Evolutionary conservation across 2,113 vertebrate species (phyloP).

Genomic region (Osmerus eperlanus): DNA sequence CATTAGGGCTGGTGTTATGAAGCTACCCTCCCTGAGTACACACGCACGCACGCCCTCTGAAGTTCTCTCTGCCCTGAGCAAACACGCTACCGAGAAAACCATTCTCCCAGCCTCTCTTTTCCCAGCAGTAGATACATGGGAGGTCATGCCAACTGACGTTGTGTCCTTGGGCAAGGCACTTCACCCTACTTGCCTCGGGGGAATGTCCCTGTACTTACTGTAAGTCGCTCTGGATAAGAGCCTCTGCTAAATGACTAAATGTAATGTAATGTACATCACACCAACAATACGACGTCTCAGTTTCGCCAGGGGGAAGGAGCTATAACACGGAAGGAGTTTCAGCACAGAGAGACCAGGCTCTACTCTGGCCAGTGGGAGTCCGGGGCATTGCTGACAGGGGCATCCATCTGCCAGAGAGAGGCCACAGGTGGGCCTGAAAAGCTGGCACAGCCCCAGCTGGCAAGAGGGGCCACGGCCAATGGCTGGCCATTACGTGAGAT

Average conservation of each 20-base stretch:
- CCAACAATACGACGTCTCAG: too few relatives aligned
- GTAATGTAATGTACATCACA: too few relatives aligned
- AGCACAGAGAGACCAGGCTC: neutral
- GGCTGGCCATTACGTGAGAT: neutral
- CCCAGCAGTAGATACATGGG: too few relatives aligned
- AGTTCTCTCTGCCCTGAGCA: conserved; percentile 49
- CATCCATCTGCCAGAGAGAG: conserved; percentile 37
- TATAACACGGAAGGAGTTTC: neutral
- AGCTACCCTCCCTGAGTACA: conserved; percentile 57
- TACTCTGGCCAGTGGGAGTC: conserved; percentile 35
- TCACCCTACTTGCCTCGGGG: too few relatives aligned
- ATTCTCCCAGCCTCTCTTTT: neutral
- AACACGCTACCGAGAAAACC: conserved; percentile 43
- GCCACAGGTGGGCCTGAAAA: too few relatives aligned
- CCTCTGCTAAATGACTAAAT: too few relatives aligned
- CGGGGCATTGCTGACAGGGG: conserved; percentile 21
- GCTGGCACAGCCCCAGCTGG: conserved; percentile 24
- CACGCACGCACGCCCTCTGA: conserved; percentile 36
- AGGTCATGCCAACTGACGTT: too few relatives aligned
- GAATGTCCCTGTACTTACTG: too few relatives aligned
- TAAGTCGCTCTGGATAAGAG: too few relatives aligned
- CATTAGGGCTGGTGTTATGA: conserved; percentile 42
- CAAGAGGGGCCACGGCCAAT: neutral
- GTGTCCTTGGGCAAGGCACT: too few relatives aligned
- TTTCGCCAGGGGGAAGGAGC: neutral